Percentiles rank a stretch among this genome's conserved stretches.
Evolutionary conservation across 1,140 invertebrate genomes (phyloP).

Genomic region (Zelostemma sp.): DNA sequence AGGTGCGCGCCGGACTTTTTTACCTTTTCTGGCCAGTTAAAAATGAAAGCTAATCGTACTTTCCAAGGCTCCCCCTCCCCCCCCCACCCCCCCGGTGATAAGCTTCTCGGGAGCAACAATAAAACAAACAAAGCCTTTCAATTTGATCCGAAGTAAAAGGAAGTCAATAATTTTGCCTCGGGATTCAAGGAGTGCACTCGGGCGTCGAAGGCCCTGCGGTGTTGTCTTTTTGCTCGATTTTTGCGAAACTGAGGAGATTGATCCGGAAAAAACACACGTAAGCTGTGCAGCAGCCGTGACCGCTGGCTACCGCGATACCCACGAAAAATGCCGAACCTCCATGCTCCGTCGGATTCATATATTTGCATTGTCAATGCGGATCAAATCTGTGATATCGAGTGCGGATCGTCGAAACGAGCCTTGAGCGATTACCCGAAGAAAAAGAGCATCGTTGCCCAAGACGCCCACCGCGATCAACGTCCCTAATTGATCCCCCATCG

Average conservation of each 20-base stretch:
- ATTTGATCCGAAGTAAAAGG: constrained; percentile 10
- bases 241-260: constrained; percentile 54
- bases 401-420: constrained; percentile 34
- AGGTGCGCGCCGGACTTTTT: too few species aligned
- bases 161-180: constrained; percentile 24
- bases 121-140: not conserved
- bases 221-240: constrained; percentile 46
- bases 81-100: too few species aligned
- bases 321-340: constrained; percentile 52
- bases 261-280: constrained; percentile 51
- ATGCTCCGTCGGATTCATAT: constrained; percentile 54
- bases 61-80: too few species aligned
- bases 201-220: constrained; percentile 37
- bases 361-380: constrained; percentile 50
- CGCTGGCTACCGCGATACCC: constrained; percentile 57
- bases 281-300: constrained; percentile 54
- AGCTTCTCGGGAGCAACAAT: not conserved
- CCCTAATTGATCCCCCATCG: too few species aligned
- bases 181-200: constrained; percentile 32
- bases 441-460: constrained; percentile 22
- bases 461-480: not conserved
- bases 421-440: constrained; percentile 39
- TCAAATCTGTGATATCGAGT: constrained; percentile 25
- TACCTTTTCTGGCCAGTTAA: too few species aligned
- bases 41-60: too few species aligned